Conservation (phyloP, 2,888 invertebrate species). For the Stramonita haemastoma region DNA sequence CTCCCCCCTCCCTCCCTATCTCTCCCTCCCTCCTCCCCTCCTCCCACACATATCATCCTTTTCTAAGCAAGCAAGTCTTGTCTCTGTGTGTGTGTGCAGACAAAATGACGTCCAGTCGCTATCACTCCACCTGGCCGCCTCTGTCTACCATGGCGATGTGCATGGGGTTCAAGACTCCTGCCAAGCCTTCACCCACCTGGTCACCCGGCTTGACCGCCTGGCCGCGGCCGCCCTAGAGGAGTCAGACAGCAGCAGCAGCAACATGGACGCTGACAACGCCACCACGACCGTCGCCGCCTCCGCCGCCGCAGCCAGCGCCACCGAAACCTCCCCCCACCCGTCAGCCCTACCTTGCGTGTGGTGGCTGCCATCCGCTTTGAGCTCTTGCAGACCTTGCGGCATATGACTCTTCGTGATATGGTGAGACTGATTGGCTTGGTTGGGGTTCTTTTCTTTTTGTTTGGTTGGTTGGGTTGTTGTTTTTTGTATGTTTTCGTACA, state of each 20-base stretch:
- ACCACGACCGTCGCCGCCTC: background rate
- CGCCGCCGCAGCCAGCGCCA: background rate
- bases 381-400: constrained; percentile 11
- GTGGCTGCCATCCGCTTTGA: background rate
- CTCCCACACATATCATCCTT: background rate
- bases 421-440: background rate
- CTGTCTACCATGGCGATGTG: constrained; percentile 29
- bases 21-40: background rate
- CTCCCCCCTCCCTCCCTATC: background rate
- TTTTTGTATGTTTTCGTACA: background rate
- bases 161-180: constrained; percentile 22
- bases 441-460: background rate
- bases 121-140: constrained; percentile 14
- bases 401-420: constrained; percentile 27
- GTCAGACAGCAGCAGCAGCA: background rate
- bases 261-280: background rate
- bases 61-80: too few relatives aligned
- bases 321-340: background rate
- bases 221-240: background rate
- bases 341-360: background rate
- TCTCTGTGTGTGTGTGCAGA: background rate
- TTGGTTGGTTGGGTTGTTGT: too few relatives aligned
- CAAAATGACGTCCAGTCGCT: constrained; percentile 11
- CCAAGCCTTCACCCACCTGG: constrained; percentile 11
- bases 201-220: constrained; percentile 26